Evolutionary conservation across 2,797 vertebrate species (phyloP).

Genomic region (Apodemus agrarius): DNA sequence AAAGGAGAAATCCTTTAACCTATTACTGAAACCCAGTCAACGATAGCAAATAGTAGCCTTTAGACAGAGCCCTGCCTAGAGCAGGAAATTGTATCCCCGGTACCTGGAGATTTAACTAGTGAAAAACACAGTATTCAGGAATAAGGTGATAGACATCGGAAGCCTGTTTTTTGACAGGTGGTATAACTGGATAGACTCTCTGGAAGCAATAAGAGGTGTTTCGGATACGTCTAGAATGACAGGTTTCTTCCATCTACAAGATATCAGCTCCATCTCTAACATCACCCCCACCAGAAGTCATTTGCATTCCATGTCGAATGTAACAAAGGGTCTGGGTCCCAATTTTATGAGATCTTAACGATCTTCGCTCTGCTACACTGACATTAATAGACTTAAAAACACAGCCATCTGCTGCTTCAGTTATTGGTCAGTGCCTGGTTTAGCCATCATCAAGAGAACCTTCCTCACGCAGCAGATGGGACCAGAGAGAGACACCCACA

Average conservation of each 20-base stretch:
- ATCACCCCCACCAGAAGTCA: conserved; percentile 16
- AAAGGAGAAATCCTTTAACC: conserved; percentile 71
- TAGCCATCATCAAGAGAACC: neutral
- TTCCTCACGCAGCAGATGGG: neutral
- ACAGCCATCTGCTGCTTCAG: neutral
- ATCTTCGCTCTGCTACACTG: neutral
- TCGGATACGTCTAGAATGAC: neutral
- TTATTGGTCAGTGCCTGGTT: neutral
- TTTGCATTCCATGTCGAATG: neutral
- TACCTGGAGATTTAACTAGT: conserved; percentile 55
- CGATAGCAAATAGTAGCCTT: conserved; percentile 63
- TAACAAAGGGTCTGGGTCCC: neutral
- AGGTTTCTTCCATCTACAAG: conserved; percentile 35
- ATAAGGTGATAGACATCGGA: conserved; percentile 12
- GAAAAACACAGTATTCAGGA: conserved; percentile 38
- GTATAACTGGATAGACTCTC: conserved; percentile 16
- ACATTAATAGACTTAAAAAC: conserved; percentile 42
- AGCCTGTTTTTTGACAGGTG: conserved; percentile 57
- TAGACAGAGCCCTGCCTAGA: neutral
- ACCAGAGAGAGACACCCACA: neutral
- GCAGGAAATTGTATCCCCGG: conserved; percentile 62
- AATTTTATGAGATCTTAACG: neutral
- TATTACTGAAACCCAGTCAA: conserved; percentile 63
- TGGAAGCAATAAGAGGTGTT: conserved; percentile 15
- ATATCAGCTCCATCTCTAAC: neutral